Evolutionary conservation across 1,140 invertebrate species (phyloP).

Genomic region (Saccostrea echinata): DNA sequence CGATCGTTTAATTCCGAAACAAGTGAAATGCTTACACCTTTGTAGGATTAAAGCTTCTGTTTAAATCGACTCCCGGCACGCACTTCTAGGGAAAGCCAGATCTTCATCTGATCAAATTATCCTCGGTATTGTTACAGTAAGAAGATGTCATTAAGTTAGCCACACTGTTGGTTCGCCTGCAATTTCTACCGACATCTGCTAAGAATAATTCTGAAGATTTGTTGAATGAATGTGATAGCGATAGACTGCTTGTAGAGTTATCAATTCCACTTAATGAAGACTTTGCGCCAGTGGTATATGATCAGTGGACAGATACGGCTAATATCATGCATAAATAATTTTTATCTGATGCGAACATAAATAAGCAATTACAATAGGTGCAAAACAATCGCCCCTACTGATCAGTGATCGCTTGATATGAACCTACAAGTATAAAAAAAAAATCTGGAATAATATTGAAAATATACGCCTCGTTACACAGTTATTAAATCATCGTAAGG

Average conservation of each 20-base stretch:
- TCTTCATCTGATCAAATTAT: slow-evolving; percentile 24
- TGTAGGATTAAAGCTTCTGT: slow-evolving; percentile 15
- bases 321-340: slow-evolving; percentile 36
- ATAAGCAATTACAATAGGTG: slow-evolving; percentile 20
- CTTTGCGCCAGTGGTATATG: slow-evolving; percentile 14
- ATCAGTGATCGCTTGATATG: background rate
- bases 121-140: background rate
- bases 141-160: slow-evolving; percentile 15
- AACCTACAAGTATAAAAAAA: background rate
- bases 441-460: background rate
- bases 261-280: slow-evolving; percentile 37
- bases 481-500: background rate
- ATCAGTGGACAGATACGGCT: slow-evolving; percentile 19
- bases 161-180: background rate
- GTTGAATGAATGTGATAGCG: slow-evolving; percentile 28
- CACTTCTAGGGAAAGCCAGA: background rate
- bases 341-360: slow-evolving; percentile 13
- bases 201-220: slow-evolving; percentile 34
- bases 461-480: background rate
- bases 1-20: slow-evolving; percentile 14
- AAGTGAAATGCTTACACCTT: slow-evolving; percentile 25
- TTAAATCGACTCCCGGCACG: background rate
- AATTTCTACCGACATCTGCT: slow-evolving; percentile 20
- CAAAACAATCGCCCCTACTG: background rate
- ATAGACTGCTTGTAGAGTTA: slow-evolving; percentile 18